These are phyloP conservation scores for Zeuzera pyrina DNA, from an alignment of 2,888 invertebrate species.

Conservation along the genomic window DNA sequence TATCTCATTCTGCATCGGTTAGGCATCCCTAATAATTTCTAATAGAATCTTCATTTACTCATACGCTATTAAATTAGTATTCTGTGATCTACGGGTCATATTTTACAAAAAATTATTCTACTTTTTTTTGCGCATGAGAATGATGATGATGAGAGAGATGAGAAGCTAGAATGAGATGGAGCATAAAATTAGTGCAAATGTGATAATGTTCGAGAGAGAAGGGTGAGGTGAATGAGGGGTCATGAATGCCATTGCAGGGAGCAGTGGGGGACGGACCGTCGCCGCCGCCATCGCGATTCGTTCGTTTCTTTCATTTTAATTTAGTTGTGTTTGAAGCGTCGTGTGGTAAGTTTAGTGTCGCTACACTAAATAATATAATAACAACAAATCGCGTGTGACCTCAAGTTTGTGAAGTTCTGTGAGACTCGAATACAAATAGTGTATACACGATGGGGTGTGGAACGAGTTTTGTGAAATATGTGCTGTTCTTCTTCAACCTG, in stretches of 20 bases:
- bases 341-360: constrained; percentile 17
- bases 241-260: constrained; percentile 30
- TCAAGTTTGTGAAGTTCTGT: constrained; percentile 46
- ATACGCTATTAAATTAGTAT: too few relatives aligned
- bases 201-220: constrained; percentile 36
- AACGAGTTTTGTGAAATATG: constrained; percentile 85
- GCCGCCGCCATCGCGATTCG: constrained; percentile 55
- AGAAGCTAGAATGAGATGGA: constrained; percentile 30
- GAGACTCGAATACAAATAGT: constrained; percentile 37
- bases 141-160: too few relatives aligned
- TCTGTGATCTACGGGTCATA: too few relatives aligned
- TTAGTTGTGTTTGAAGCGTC: constrained; percentile 48
- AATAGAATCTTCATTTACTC: too few relatives aligned
- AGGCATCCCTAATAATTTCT: too few relatives aligned
- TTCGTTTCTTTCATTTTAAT: constrained; percentile 30
- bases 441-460: constrained; percentile 77
- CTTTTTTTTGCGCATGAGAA: too few relatives aligned
- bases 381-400: constrained; percentile 52
- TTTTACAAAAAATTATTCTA: too few relatives aligned
- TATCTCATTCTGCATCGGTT: too few relatives aligned
- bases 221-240: constrained; percentile 56
- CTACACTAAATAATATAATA: too few relatives aligned
- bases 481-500: constrained; percentile 86
- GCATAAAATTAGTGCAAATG: constrained; percentile 9
- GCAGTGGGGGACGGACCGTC: constrained; percentile 25